Evolutionary conservation across 1,140 invertebrate genomes (phyloP).

Genomic region (Stegodyphus mimosarum): DNA sequence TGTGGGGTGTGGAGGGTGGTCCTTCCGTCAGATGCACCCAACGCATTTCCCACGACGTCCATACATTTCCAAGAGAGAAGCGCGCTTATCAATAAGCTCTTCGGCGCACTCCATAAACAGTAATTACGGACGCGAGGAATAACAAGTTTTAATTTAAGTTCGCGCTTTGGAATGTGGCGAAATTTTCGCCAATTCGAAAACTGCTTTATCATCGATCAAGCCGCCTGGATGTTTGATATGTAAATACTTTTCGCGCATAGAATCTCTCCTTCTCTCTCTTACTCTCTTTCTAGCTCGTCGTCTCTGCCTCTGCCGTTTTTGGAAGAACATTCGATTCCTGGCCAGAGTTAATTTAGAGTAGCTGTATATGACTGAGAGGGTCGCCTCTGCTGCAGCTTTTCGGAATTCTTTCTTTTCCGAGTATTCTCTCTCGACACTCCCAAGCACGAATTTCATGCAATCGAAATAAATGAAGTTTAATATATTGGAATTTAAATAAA

Average conservation of each 20-base stretch:
- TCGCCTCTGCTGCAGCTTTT: too few species aligned
- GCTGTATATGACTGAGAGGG: too few species aligned
- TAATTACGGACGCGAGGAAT: constrained; percentile 34
- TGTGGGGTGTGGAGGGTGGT: too few species aligned
- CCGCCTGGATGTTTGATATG: neutral
- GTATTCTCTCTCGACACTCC: too few species aligned
- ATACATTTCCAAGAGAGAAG: neutral
- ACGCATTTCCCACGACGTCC: constrained; percentile 5
- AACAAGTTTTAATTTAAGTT: constrained; percentile 54
- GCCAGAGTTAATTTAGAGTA: neutral
- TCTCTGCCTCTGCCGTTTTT: constrained; percentile 7
- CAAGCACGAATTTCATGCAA: neutral
- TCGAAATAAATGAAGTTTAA: neutral
- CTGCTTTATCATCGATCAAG: constrained; percentile 45
- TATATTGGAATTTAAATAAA: neutral
- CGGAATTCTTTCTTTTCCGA: too few species aligned
- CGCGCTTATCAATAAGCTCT: constrained; percentile 32
- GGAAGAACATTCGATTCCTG: neutral
- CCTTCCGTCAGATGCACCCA: constrained; percentile 34
- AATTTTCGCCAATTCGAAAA: constrained; percentile 35
- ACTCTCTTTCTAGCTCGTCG: neutral
- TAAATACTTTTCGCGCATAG: neutral
- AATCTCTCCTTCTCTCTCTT: too few species aligned
- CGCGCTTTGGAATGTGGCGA: constrained; percentile 27
- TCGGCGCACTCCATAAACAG: constrained; percentile 32